A percentile compares a stretch with the other conserved stretches of the same genome.
These are phyloP conservation scores for Nyctibius grandis DNA, from an alignment of 2,797 vertebrate genomes.

Conservation along the genomic window DNA sequence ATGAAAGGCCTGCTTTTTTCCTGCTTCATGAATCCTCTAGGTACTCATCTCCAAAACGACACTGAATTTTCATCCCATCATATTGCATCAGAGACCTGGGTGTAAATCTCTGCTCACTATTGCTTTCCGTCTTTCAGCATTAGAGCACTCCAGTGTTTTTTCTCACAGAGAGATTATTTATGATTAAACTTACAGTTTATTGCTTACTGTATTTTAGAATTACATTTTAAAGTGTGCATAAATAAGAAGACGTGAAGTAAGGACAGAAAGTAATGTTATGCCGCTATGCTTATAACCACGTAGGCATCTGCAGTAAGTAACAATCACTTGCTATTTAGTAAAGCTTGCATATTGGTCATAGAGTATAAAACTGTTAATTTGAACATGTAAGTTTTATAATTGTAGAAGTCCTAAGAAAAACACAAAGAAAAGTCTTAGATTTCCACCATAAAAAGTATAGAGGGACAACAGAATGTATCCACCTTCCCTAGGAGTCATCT, in stretches of 20 bases:
- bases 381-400: neutral
- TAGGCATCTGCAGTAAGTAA: neutral
- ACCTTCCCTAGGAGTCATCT: neutral
- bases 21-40: neutral
- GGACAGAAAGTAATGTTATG: neutral
- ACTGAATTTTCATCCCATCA: neutral
- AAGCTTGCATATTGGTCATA: neutral
- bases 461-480: neutral
- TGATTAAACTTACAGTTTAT: neutral
- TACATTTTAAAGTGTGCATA: neutral
- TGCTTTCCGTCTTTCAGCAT: neutral
- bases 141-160: neutral
- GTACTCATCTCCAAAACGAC: neutral
- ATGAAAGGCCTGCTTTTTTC: neutral
- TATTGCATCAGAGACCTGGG: neutral
- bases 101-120: neutral
- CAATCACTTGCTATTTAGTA: neutral
- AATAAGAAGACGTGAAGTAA: neutral
- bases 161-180: neutral
- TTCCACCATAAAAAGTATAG: neutral
- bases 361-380: neutral
- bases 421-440: neutral
- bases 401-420: neutral
- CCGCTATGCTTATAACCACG: neutral
- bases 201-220: neutral